These are phyloP conservation scores for Atrina japonica DNA, from an alignment of 2,888 invertebrate species.

Conservation along the genomic window DNA sequence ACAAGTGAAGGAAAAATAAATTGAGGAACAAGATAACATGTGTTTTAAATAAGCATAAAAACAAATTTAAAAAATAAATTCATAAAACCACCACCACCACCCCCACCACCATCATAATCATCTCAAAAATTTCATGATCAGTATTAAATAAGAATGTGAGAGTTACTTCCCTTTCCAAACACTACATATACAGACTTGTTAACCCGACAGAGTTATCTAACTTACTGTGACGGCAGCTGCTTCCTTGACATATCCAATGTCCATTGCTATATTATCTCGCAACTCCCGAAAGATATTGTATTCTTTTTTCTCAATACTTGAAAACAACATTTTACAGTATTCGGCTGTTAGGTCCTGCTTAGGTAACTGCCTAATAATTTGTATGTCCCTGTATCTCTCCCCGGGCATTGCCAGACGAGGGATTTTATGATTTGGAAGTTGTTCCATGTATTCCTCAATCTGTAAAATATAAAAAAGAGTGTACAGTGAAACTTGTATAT, in stretches of 20 bases:
- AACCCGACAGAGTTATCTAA: too few species aligned
- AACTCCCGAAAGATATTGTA: slow-evolving; percentile 97
- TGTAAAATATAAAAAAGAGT: slow-evolving; percentile 81
- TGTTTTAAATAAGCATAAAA: too few species aligned
- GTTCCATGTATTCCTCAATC: slow-evolving; percentile 96
- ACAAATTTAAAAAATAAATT: too few species aligned
- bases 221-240: slow-evolving; percentile 61
- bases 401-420: slow-evolving; percentile 89
- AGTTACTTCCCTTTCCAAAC: too few species aligned
- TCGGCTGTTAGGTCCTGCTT: slow-evolving; percentile 90
- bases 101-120: too few species aligned
- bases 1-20: too few species aligned
- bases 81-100: too few species aligned
- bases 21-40: too few species aligned
- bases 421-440: slow-evolving; percentile 91
- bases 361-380: slow-evolving; percentile 94
- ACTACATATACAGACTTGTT: too few species aligned
- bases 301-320: slow-evolving; percentile 79
- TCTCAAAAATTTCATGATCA: too few species aligned
- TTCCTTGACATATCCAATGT: slow-evolving; percentile 88
- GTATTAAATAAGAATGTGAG: too few species aligned
- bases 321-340: slow-evolving; percentile 86
- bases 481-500: too few species aligned
- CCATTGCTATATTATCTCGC: slow-evolving; percentile 96
- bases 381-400: slow-evolving; percentile 89